A percentile compares a stretch with the other conserved stretches of the same genome.
Conservation (phyloP, 2,113 vertebrate genomes). For the Panurus biarmicus region DNA sequence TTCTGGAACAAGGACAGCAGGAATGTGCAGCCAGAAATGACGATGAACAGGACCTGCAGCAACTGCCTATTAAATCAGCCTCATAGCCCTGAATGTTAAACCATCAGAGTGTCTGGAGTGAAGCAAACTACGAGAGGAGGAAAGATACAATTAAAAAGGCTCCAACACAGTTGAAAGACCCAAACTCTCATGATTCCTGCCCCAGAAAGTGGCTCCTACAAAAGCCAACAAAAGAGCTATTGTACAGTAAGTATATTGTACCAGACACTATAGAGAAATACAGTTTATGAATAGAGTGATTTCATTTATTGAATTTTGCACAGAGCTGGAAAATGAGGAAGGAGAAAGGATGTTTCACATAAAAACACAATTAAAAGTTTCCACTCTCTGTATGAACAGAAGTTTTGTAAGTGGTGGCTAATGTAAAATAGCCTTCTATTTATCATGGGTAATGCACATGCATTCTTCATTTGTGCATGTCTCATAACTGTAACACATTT, state of each 20-base stretch:
- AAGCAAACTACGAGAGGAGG: not conserved
- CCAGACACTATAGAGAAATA: not conserved
- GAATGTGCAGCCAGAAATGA: not conserved
- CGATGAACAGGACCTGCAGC: not conserved
- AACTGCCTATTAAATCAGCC: not conserved
- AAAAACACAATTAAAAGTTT: not conserved
- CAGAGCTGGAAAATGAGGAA: not conserved
- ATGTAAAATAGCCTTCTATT: not conserved
- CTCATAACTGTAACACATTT: not conserved
- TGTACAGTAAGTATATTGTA: not conserved
- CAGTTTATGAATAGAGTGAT: not conserved
- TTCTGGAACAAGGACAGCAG: not conserved
- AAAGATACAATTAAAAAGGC: not conserved
- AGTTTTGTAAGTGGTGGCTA: not conserved
- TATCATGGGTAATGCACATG: rapidly evolving
- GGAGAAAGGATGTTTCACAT: not conserved
- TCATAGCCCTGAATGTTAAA: not conserved
- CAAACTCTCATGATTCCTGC: not conserved
- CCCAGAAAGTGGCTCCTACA: not conserved
- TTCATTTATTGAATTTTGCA: not conserved
- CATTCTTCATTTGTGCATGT: not conserved
- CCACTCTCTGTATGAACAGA: not conserved
- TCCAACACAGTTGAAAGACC: not conserved
- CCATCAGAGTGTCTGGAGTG: not conserved
- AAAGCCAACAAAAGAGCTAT: not conserved